These are phyloP conservation scores for Timandra comae DNA, from an alignment of 2,888 invertebrate genomes.

Conservation along the genomic window DNA sequence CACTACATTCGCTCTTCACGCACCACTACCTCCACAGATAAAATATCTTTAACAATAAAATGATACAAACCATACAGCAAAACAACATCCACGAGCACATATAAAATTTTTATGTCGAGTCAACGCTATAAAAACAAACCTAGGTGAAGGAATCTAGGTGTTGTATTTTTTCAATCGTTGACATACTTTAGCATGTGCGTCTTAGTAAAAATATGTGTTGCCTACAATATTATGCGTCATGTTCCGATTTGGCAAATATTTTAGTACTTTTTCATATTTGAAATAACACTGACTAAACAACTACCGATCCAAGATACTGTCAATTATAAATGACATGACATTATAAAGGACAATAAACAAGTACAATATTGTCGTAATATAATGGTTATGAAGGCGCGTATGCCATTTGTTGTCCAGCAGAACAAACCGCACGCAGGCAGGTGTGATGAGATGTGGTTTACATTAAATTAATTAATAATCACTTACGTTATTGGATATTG, in stretches of 20 bases:
- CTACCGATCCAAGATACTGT: too few species aligned
- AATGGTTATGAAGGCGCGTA: not conserved
- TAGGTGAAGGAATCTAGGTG: too few species aligned
- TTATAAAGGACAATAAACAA: too few species aligned
- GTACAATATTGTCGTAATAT: too few species aligned
- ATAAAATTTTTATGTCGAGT: slow-evolving; percentile 6
- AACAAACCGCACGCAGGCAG: slow-evolving; percentile 2
- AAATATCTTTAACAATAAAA: slow-evolving; percentile 26
- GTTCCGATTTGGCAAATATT: too few species aligned
- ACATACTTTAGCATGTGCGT: too few species aligned
- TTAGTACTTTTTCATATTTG: too few species aligned
- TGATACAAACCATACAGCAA: slow-evolving; percentile 6
- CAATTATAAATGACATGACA: too few species aligned
- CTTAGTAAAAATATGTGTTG: too few species aligned
- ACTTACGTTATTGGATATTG: slow-evolving; percentile 1
- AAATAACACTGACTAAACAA: too few species aligned
- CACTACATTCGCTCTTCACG: slow-evolving; percentile 39
- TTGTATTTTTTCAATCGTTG: too few species aligned
- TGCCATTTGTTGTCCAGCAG: not conserved
- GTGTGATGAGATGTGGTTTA: slow-evolving; percentile 7
- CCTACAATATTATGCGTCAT: too few species aligned
- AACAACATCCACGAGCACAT: slow-evolving; percentile 5
- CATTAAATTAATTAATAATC: slow-evolving; percentile 5
- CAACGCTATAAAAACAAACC: slow-evolving; percentile 3
- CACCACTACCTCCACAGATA: slow-evolving; percentile 34